Base-by-base conservation (phyloP, 1,140 invertebrate genomes). In the Sogatella furcifera region DNA sequence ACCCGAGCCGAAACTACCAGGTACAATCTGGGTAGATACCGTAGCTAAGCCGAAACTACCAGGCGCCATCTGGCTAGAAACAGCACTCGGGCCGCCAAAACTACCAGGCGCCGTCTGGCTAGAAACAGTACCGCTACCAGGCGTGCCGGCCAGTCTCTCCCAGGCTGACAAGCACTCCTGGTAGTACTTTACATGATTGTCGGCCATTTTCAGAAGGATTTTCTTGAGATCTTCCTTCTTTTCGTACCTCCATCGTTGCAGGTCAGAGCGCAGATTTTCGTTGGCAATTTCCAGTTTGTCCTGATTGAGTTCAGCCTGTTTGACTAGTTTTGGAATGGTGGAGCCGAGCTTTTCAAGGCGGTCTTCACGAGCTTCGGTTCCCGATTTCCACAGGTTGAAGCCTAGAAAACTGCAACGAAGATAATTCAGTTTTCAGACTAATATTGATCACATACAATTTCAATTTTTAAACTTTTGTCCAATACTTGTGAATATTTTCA, bases 211-310 rank as follows among this genome's bases (percentile, higher is more conserved):
- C 2, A 82, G 70, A 5, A 89, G 74, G 64, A 87, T 79, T 61
- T 78, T 79, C 66, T 85, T 86, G 22, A 88, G 69, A 70, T 86
- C 84, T 13, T 75, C 72, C 62, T 80, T 80, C 69, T 88, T 89
- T 60, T 85, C 84, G 15, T 76, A 69, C 62, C 85, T 81, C 86
- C 86, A 89, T 57, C 84, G 73, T 44, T 85, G 81, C 59, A 88
- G 72, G 70, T 88, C 86, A 34, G 84, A 83, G 52, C 83, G 75
- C 6, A 89, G 72, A 69, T 84, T 82, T 69, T 86, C 83, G 69
- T 86, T 88, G 0, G 85, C 83, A 68, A 83, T 84, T 69, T 85
- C 84, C 34, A 85, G 70, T 60, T 79, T 81, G 70, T 88, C 85
- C 65, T 84, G 81, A 63, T 69, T 68, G 10, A 49, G 46, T 22